Evolutionary conservation across 2,888 invertebrate species (phyloP).

Genomic region (Tachina lurida): DNA sequence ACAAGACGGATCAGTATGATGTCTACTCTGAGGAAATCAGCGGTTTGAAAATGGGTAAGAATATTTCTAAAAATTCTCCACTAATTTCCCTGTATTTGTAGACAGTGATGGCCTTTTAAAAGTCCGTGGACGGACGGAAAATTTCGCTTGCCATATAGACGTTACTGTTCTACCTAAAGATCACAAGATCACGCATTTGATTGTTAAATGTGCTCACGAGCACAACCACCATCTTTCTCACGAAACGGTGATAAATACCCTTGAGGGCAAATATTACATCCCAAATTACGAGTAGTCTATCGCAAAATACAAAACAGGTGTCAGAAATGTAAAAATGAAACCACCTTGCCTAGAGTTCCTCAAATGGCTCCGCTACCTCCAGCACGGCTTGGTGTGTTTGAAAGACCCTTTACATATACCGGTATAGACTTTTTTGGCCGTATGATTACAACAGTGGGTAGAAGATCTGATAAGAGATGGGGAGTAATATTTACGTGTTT

Average conservation of each 20-base stretch:
- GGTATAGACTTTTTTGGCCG: slow-evolving; percentile 64
- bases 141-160: slow-evolving; percentile 37
- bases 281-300: slow-evolving; percentile 63
- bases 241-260: slow-evolving; percentile 59
- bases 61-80: slow-evolving; percentile 20
- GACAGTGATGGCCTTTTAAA: slow-evolving; percentile 50
- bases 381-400: slow-evolving; percentile 34
- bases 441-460: slow-evolving; percentile 62
- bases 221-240: slow-evolving; percentile 58
- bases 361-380: slow-evolving; percentile 56
- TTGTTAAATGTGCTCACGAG: slow-evolving; percentile 58
- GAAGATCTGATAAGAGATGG: slow-evolving; percentile 65
- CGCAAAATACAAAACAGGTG: slow-evolving; percentile 56
- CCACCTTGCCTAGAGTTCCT: slow-evolving; percentile 49
- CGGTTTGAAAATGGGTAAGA: slow-evolving; percentile 36
- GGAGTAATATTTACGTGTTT: slow-evolving; percentile 67
- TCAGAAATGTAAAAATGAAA: slow-evolving; percentile 63
- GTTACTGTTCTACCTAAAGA: slow-evolving; percentile 50
- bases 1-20: slow-evolving; percentile 8
- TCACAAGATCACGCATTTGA: slow-evolving; percentile 68
- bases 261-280: slow-evolving; percentile 63
- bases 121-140: slow-evolving; percentile 44
- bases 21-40: slow-evolving; percentile 8
- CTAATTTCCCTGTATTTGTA: slow-evolving; percentile 47
- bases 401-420: slow-evolving; percentile 61